A percentile compares a stretch with the other conserved stretches of the same genome.
Evolutionary conservation across 2,797 vertebrate genomes (phyloP).

Genomic region (Thaleichthys pacificus): DNA sequence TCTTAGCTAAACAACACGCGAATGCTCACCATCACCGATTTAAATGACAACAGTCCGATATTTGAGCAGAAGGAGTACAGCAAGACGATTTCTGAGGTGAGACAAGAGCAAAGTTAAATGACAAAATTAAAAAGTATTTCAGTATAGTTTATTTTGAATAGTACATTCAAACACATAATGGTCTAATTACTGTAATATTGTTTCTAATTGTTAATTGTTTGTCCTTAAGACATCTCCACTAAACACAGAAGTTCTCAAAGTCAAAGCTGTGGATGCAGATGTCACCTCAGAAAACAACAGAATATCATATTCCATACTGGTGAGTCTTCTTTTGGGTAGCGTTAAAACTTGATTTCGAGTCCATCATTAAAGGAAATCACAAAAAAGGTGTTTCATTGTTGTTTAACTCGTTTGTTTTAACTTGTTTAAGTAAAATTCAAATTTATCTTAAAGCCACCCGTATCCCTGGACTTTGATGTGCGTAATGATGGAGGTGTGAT

Average conservation of each 20-base stretch:
- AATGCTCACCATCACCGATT: constrained; percentile 40
- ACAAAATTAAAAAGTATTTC: not conserved
- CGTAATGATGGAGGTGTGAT: constrained; percentile 61
- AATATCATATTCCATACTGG: constrained; percentile 69
- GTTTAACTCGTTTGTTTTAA: not conserved
- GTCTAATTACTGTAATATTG: not conserved
- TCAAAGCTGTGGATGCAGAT: constrained; percentile 71
- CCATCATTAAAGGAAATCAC: not conserved
- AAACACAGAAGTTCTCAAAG: constrained; percentile 47
- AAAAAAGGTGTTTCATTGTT: not conserved
- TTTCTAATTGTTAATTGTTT: constrained; percentile 24
- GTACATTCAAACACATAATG: not conserved
- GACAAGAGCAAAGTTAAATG: not conserved
- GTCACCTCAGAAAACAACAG: constrained; percentile 34
- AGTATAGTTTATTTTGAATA: not conserved
- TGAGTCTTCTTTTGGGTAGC: constrained; percentile 31
- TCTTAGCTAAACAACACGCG: constrained; percentile 56
- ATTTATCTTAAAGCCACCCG: constrained; percentile 60
- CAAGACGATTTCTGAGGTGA: constrained; percentile 67
- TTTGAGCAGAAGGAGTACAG: constrained; percentile 57
- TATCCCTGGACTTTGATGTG: constrained; percentile 63
- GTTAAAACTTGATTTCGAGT: too few species aligned
- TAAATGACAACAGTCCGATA: constrained; percentile 72
- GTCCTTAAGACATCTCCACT: constrained; percentile 48
- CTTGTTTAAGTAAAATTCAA: not conserved